Conservation (phyloP, 1,140 invertebrate species). For the Apis dorsata region DNA sequence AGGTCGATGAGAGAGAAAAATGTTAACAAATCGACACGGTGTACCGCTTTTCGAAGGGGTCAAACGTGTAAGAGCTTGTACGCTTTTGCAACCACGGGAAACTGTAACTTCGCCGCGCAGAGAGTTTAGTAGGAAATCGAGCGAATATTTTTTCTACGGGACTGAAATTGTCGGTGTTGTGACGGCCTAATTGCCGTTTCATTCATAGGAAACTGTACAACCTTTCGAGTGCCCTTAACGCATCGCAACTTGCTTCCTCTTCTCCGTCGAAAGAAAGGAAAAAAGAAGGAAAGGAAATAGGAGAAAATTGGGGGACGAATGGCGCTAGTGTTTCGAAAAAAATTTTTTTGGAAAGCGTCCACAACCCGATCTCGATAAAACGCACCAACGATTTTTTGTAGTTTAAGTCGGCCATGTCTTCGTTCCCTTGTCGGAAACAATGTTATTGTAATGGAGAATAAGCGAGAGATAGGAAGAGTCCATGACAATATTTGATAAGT, state of each 20-base stretch:
- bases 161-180: slow-evolving; percentile 13
- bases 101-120: slow-evolving; percentile 4
- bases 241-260: slow-evolving; percentile 14
- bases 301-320: not conserved
- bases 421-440: not conserved
- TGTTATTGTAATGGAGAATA: not conserved
- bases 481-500: slow-evolving; percentile 38
- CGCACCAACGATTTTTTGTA: not conserved
- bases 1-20: not conserved
- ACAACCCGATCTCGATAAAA: not conserved
- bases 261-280: not conserved
- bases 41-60: not conserved
- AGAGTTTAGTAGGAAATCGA: slow-evolving; percentile 31
- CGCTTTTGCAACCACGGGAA: slow-evolving; percentile 1
- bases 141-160: slow-evolving; percentile 44
- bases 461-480: slow-evolving; percentile 1
- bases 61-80: slow-evolving; percentile 7
- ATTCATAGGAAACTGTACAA: slow-evolving; percentile 2
- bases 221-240: slow-evolving; percentile 28
- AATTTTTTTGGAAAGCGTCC: too few species aligned
- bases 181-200: slow-evolving; percentile 2
- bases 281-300: not conserved
- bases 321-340: too few species aligned
- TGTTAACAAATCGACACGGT: not conserved
- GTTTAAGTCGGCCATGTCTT: not conserved